Evolutionary conservation across 2,888 invertebrate genomes (phyloP).

Genomic region (Standfussiana lucernea): DNA sequence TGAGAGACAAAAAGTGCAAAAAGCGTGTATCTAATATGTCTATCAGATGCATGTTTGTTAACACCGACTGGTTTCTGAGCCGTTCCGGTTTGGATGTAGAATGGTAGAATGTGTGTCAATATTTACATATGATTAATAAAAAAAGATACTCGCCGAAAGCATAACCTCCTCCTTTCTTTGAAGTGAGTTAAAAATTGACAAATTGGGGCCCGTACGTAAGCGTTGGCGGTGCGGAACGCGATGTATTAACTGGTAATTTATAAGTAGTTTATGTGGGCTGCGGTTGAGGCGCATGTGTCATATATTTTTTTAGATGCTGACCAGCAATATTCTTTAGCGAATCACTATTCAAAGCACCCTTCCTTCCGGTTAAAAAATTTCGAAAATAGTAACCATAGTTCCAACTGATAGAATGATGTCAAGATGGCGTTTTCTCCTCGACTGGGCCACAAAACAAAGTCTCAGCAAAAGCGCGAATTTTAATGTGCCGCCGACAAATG

Average conservation of each 20-base stretch:
- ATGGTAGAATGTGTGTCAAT: conserved; percentile 55
- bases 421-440: background rate
- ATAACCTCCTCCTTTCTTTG: background rate
- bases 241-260: conserved; percentile 20
- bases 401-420: background rate
- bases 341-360: conserved; percentile 20
- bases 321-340: conserved; percentile 10
- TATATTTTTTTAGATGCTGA: conserved; percentile 10
- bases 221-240: conserved; percentile 22
- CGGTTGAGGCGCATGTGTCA: conserved; percentile 22
- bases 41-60: conserved; percentile 43
- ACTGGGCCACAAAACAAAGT: background rate
- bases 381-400: background rate
- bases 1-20: conserved; percentile 19
- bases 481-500: background rate
- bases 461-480: background rate
- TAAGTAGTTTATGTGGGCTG: conserved; percentile 32
- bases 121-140: conserved; percentile 55
- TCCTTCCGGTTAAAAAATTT: conserved; percentile 16
- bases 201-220: background rate
- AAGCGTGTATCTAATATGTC: conserved; percentile 33
- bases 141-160: conserved; percentile 4
- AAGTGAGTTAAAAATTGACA: conserved; percentile 22
- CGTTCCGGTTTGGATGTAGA: conserved; percentile 56
- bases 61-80: conserved; percentile 19